These are phyloP conservation scores for Chromoteleia sp. DNA, from an alignment of 2,888 invertebrate genomes.

Conservation along the genomic window DNA sequence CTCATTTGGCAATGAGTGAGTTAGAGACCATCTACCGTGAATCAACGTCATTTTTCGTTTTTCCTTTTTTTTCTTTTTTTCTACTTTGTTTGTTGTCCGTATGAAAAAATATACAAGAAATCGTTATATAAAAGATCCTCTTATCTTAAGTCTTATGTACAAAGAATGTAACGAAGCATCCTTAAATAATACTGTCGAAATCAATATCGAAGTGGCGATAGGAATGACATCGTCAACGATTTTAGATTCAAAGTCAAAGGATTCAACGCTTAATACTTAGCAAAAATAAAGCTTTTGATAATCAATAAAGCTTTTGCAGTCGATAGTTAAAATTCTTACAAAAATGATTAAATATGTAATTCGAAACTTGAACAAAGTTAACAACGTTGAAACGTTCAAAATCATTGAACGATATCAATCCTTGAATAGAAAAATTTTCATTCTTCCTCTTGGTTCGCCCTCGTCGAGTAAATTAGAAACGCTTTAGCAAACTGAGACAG, in stretches of 20 bases:
- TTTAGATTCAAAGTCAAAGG: conserved; percentile 21
- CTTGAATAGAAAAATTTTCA: conserved; percentile 68
- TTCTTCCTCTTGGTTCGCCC: neutral
- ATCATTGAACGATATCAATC: conserved; percentile 14
- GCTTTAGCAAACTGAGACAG: conserved; percentile 38
- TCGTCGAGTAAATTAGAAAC: neutral
- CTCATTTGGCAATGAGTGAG: conserved; percentile 70
- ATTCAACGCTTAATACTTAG: no score
- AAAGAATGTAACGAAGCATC: conserved; percentile 70
- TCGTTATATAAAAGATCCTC: conserved; percentile 73
- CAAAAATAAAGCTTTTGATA: no score
- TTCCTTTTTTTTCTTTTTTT: conserved; percentile 7
- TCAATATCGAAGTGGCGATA: conserved; percentile 27
- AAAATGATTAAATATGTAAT: no score
- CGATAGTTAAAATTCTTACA: no score
- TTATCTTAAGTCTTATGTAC: conserved; percentile 73
- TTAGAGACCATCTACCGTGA: conserved; percentile 56
- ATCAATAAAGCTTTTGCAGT: no score
- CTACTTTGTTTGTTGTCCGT: conserved; percentile 43
- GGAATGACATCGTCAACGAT: conserved; percentile 12
- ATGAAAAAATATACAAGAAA: conserved; percentile 76
- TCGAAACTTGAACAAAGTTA: no score
- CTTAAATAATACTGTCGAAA: conserved; percentile 59
- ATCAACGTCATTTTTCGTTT: conserved; percentile 25
- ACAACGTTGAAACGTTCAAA: no score